Base-by-base conservation (phyloP, 2,888 invertebrate species). In the Apodemia hepburni region DNA sequence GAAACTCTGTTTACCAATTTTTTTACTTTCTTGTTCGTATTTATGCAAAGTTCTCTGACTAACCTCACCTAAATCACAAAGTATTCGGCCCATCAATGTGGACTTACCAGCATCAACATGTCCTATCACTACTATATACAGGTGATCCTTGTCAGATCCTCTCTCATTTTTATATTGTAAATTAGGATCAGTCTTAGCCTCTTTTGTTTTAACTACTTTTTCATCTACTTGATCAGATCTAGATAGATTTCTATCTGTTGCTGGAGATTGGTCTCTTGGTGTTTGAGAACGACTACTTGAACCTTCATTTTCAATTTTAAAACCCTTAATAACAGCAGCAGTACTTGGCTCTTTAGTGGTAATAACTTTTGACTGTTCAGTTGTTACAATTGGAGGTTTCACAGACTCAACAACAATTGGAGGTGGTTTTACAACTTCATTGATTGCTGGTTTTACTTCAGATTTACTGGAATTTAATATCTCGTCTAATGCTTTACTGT, bases 21-120 rank as follows among this genome's bases (percentile, higher is more conserved):
- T 99, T 80, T 97, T 96, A 74, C 98, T 98, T 77, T 99, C 99
- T 79, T 98, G 98, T 80, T 99, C 99, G 92, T 98, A 98, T 81
- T 99, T 99, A 84, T 99, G 99, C 93, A 99, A 95, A 0, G 95
- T 93, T 73, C 95, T 95, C 82, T 98, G 96, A 67, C 96, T 96
- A 0, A 98, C 97, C 83, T 96, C 96, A 22, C 98, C 97, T 42
- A 98, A 87, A 66, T 96, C 95, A 80, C 95, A 98, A 0, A 99
- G 92, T 51, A 99, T 84, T 75, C 98, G 96, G 0, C 99, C 99
- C 96, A 99, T 98, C n/a, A 99, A 87, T 9, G 98, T 99, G 70
- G 97, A 97, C 84, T 98, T 98, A 0, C 98, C 98, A 45, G 98
- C 98, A 92, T 98, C 99, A 2, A 99, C 99, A 91, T 99, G 99